phyloP scores from a whole-genome alignment of 2,797 vertebrate genomes.

The Champsocephalus esox region DNA sequence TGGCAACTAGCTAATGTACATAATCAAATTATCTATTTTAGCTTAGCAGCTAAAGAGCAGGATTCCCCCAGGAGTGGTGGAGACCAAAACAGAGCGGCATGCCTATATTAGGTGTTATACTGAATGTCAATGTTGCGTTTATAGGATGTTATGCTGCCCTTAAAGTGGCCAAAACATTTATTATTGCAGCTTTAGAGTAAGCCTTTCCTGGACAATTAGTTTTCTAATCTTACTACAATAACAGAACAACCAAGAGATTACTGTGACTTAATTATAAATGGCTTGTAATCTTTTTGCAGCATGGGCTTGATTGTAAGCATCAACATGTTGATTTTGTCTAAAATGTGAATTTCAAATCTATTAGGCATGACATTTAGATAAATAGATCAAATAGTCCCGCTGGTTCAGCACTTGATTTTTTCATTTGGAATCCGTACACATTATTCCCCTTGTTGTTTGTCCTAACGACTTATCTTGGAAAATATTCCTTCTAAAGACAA shows the following conservation, averaged over 20 bases:
- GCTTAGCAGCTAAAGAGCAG: not conserved
- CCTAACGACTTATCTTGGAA: not conserved
- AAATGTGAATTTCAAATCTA: not conserved
- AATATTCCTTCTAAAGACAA: not conserved
- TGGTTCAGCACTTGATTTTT: not conserved
- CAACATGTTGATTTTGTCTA: not conserved
- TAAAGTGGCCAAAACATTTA: not conserved
- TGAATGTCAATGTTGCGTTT: not conserved
- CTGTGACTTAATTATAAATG: not conserved
- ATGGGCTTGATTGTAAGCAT: not conserved
- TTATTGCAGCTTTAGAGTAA: not conserved
- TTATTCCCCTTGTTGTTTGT: not conserved
- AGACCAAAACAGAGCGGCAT: constrained; percentile 1
- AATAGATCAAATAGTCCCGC: not conserved
- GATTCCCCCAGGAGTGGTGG: not conserved
- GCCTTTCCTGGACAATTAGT: not conserved
- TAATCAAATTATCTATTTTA: too few relatives aligned
- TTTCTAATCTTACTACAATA: not conserved
- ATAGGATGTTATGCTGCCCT: not conserved
- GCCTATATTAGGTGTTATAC: not conserved
- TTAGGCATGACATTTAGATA: not conserved
- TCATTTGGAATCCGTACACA: too few relatives aligned
- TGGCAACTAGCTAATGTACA: not conserved
- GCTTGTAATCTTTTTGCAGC: not conserved
- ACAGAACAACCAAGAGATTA: not conserved